Evolutionary conservation across 2,113 vertebrate genomes (phyloP).

Genomic region (Nanorana parkeri): DNA sequence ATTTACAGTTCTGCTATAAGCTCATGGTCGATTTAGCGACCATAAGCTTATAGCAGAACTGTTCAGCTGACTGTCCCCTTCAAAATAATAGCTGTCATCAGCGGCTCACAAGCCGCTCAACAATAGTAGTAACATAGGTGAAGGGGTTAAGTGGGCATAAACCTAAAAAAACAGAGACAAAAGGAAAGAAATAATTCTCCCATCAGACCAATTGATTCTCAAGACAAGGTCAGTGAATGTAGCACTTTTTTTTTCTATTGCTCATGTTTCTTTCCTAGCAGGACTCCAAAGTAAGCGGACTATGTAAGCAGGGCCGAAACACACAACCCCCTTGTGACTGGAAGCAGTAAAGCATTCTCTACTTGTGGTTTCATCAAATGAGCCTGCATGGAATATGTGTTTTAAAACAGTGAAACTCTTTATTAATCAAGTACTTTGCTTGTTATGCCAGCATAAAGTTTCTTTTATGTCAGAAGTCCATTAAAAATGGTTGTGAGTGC

Average conservation of each 20-base stretch:
- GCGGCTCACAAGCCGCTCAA: no score
- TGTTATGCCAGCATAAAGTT: slow-evolving; percentile 83
- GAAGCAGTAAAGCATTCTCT: slow-evolving; percentile 94
- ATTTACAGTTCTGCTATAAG: no score
- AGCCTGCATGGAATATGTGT: slow-evolving; percentile 94
- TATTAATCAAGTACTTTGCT: slow-evolving; percentile 88
- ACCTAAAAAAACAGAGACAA: slow-evolving; percentile 78
- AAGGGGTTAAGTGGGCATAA: slow-evolving; percentile 81
- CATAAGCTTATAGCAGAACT: no score
- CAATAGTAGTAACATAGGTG: no score
- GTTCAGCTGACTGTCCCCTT: no score
- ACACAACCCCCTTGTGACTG: slow-evolving; percentile 96
- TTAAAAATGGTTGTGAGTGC: slow-evolving; percentile 79
- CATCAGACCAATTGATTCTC: slow-evolving; percentile 77
- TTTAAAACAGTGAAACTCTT: slow-evolving; percentile 94
- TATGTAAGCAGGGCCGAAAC: slow-evolving; percentile 88
- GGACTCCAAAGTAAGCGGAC: slow-evolving; percentile 96
- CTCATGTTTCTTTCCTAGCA: slow-evolving; percentile 91
- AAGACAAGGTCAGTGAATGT: slow-evolving; percentile 90
- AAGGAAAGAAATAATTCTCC: slow-evolving; percentile 68
- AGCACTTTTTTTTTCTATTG: slow-evolving; percentile 91
- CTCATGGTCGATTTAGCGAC: no score
- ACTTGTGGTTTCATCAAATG: slow-evolving; percentile 92
- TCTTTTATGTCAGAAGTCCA: slow-evolving; percentile 83
- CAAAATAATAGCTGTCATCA: no score